phyloP scores from a whole-genome alignment of 2,113 vertebrate genomes.

The Notothenia coriiceps region DNA sequence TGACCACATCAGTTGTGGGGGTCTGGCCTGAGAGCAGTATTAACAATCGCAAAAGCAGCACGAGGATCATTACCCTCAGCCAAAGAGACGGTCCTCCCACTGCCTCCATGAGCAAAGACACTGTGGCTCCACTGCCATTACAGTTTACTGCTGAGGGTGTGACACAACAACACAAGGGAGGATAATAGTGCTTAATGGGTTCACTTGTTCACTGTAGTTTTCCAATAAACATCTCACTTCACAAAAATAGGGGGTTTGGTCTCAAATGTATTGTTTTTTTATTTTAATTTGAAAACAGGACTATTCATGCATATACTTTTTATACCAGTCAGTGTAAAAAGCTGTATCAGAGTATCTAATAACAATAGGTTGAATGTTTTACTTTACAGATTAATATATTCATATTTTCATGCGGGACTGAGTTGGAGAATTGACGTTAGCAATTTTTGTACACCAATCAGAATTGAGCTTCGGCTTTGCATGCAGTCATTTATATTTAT shows the following conservation, averaged over 20 bases:
- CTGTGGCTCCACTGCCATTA: background rate
- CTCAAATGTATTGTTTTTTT: background rate
- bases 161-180: conserved; percentile 12
- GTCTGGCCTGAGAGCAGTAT: conserved; percentile 30
- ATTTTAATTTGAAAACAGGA: background rate
- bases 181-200: conserved; percentile 17
- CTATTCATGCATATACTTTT: background rate
- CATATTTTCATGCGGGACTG: background rate
- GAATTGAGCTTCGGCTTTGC: background rate
- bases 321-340: background rate
- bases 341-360: background rate
- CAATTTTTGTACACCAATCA: background rate
- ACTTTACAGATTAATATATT: background rate
- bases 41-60: conserved; percentile 38
- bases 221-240: conserved; percentile 12
- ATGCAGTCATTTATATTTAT: background rate
- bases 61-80: conserved; percentile 30
- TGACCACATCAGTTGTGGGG: conserved; percentile 55
- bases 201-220: conserved; percentile 22
- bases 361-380: no score
- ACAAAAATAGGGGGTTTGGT: background rate
- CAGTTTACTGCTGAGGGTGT: conserved; percentile 18
- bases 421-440: background rate
- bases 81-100: conserved; percentile 33
- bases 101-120: conserved; percentile 41